A percentile compares a stretch with the other conserved stretches of the same genome.
These are phyloP conservation scores for Alca torda DNA, from an alignment of 2,797 vertebrate genomes.

Conservation along the genomic window DNA sequence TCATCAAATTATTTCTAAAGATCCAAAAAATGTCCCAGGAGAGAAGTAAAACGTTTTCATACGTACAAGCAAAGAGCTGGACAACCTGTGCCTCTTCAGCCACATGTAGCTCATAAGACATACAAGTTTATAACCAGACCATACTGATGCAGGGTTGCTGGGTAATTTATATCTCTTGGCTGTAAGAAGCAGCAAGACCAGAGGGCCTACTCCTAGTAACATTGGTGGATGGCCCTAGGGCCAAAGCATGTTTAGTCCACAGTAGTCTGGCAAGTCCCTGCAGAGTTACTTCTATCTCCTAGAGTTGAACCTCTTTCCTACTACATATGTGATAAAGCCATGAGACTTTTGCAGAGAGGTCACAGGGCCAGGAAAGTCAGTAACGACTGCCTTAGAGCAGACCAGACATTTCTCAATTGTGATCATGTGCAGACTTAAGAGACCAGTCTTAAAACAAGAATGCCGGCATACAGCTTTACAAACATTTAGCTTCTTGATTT, in stretches of 20 bases:
- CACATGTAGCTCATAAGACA: neutral
- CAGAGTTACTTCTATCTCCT: neutral
- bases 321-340: rapidly evolving
- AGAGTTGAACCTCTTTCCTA: neutral
- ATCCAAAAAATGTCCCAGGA: neutral
- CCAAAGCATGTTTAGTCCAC: neutral
- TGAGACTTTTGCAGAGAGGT: neutral
- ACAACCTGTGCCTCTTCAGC: neutral
- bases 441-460: neutral
- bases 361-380: neutral
- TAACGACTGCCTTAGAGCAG: neutral
- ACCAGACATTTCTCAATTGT: neutral
- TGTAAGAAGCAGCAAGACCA: neutral
- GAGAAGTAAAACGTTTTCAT: neutral
- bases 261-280: neutral
- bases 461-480: neutral
- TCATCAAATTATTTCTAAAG: neutral
- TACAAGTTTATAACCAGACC: neutral
- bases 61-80: rapidly evolving
- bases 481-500: neutral
- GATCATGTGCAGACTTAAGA: neutral
- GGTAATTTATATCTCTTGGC: neutral
- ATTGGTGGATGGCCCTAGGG: rapidly evolving
- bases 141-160: neutral
- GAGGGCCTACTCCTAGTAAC: neutral